These are phyloP conservation scores for Zosterops japonicus DNA, from an alignment of 2,113 vertebrate species.

Conservation along the genomic window DNA sequence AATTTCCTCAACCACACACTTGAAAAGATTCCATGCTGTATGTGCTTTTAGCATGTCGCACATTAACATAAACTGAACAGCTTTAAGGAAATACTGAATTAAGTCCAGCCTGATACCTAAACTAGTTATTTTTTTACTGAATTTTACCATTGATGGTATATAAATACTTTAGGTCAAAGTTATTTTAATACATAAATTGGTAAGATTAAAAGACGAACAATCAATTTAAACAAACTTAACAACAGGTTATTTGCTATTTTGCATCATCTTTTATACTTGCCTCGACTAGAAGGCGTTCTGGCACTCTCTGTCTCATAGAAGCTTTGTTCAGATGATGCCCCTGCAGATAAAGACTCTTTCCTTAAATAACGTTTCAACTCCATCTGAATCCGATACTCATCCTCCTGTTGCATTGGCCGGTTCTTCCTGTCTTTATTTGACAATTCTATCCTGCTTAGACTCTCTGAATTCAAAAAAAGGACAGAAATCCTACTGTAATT, in stretches of 20 bases:
- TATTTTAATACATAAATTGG: background rate
- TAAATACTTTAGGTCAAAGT: background rate
- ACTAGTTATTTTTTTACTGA: background rate
- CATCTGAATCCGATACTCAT: conserved; percentile 95
- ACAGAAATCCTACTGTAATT: background rate
- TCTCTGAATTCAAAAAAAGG: conserved; percentile 72
- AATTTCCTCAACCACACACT: background rate
- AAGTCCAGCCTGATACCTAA: background rate
- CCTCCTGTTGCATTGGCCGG: conserved; percentile 95
- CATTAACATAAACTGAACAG: background rate
- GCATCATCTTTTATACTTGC: conserved; percentile 65
- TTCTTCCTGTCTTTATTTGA: conserved; percentile 88
- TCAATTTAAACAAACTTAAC: background rate
- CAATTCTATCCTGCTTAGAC: conserved; percentile 80
- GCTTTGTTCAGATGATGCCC: conserved; percentile 82
- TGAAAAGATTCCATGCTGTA: background rate
- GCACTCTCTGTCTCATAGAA: conserved; percentile 90
- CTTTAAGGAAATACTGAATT: background rate
- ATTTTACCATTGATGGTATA: background rate
- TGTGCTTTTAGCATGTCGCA: background rate
- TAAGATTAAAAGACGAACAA: background rate
- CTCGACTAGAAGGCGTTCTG: conserved; percentile 92
- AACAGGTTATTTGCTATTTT: background rate
- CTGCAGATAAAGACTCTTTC: conserved; percentile 83
- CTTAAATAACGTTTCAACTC: conserved; percentile 91